Conservation (phyloP, 2,113 vertebrate species). For the Cyprinus carpio region DNA sequence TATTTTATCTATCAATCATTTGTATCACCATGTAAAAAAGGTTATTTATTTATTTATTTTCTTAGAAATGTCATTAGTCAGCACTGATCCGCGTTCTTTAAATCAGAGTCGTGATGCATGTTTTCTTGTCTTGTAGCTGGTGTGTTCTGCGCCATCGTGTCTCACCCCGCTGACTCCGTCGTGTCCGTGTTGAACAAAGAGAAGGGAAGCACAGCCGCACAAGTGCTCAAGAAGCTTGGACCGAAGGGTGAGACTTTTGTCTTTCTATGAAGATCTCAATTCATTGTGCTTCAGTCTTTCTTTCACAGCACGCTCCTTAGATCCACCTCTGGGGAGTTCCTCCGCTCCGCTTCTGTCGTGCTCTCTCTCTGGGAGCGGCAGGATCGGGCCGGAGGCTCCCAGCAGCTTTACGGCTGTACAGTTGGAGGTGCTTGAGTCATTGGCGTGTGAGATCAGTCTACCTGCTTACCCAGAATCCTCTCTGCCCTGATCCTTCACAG, state of each 20-base stretch:
- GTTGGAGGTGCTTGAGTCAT: constrained; percentile 92
- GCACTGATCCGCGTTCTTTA: not conserved
- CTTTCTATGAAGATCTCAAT: not conserved
- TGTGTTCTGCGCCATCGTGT: constrained; percentile 86
- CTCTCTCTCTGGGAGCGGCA: constrained; percentile 69
- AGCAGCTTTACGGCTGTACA: constrained; percentile 84
- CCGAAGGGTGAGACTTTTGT: constrained; percentile 72
- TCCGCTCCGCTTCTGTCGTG: constrained; percentile 73
- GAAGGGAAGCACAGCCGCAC: constrained; percentile 82
- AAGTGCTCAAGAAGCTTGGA: constrained; percentile 83
- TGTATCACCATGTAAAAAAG: too few species aligned
- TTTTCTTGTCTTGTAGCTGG: constrained; percentile 70
- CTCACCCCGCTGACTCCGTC: constrained; percentile 86
- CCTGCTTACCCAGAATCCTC: constrained; percentile 77
- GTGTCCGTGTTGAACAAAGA: constrained; percentile 89
- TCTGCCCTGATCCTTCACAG: constrained; percentile 53
- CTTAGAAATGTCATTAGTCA: not conserved
- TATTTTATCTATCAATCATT: too few species aligned
- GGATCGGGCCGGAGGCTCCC: constrained; percentile 75
- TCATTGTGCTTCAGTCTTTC: not conserved
- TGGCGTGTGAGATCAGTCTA: constrained; percentile 86
- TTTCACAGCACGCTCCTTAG: constrained; percentile 81
- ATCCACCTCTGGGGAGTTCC: constrained; percentile 86
- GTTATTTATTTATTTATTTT: not conserved
- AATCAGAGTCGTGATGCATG: not conserved